These are phyloP conservation scores for Drosophila ohnishii DNA, from an alignment of 1,140 invertebrate genomes.

Conservation along the genomic window DNA sequence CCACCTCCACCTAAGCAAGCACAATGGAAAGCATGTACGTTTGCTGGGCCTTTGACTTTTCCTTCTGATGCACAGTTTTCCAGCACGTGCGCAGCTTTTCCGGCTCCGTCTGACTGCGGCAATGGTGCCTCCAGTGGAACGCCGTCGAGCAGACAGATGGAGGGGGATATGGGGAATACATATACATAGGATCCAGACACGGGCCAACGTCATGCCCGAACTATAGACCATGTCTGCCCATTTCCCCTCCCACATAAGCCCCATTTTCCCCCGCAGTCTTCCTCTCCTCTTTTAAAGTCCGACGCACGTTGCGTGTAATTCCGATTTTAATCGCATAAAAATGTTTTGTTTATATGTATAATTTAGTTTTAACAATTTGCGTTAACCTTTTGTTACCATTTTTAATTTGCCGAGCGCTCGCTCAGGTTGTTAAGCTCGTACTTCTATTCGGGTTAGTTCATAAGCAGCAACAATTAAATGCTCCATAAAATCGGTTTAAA, in stretches of 20 bases:
- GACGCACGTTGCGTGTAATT: conserved; percentile 82
- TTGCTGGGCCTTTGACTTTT: conserved; percentile 19
- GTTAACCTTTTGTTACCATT: conserved; percentile 82
- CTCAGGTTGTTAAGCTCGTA: conserved; percentile 33
- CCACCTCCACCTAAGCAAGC: not conserved
- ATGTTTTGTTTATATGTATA: conserved; percentile 82
- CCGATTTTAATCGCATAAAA: conserved; percentile 80
- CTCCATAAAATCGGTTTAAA: conserved; percentile 79
- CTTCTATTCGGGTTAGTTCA: conserved; percentile 52
- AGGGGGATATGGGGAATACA: conserved; percentile 16
- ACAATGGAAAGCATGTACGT: conserved; percentile 23
- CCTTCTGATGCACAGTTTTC: conserved; percentile 71
- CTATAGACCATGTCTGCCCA: conserved; percentile 48
- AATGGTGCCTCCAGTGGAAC: conserved; percentile 33
- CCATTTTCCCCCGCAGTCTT: conserved; percentile 5
- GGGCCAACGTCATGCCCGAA: conserved; percentile 46
- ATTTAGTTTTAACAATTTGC: conserved; percentile 81
- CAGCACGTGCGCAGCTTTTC: conserved; percentile 80
- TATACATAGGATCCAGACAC: conserved; percentile 29
- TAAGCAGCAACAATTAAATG: conserved; percentile 81
- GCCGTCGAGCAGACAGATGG: conserved; percentile 38
- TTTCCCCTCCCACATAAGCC: conserved; percentile 27
- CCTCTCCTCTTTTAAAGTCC: conserved; percentile 22
- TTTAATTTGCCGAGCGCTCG: conserved; percentile 65
- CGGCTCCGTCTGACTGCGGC: conserved; percentile 45